Base-by-base conservation (phyloP, 2,888 invertebrate genomes). In the Tanypteryx hageni region DNA sequence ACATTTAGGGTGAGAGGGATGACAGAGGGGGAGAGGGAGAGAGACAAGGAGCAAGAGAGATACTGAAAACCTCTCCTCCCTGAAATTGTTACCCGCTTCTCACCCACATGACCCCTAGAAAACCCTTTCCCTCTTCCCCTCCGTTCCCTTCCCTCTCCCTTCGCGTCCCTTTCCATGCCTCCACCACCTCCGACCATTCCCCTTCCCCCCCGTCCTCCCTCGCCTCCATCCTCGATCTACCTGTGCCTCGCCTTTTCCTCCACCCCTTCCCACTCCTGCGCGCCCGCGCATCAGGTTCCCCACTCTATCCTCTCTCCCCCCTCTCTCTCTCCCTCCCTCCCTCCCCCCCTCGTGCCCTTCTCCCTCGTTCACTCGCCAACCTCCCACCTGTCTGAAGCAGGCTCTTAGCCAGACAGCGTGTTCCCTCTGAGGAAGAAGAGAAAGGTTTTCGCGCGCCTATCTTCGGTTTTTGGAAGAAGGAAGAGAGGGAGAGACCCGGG, bases 341-440 rank as follows among this genome's bases (percentile, higher is more conserved):
- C 76, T 76, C 76, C 16, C 64, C 16, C 16, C 64, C n/a, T 27
- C 76, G 10, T 10, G 10, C 76, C 64, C 64, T 18, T 18, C 64
- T 64, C 22, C 68, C 76, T 27, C 76, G 76, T 76, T 27, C 76
- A 22, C 76, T 76, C 76, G 22, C 76, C 27, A 76, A 76, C 22
- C 76, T 76, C 76, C 76, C 76, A 76, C 76, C 76, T 76, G 76
- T 76, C 76, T 76, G 76, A 76, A 76, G 27, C 76, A 76, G 76
- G 76, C 76, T 22, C 76, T 76, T 76, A 76, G 76, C 76, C 76
- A 76, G 76, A 76, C 76, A 76, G 76, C 76, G 76, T 76, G 76
- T 76, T 76, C 76, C 76, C 27, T 76, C 76, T 4, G 76, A 76
- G 14, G 76, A 76, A 76, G 76, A 76, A 27, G 27, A 76, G 76